Evolutionary conservation across 2,888 invertebrate species (phyloP), one percentile per base, ranked within the genome.

Genomic region (Agrilus cyanescens): DNA sequence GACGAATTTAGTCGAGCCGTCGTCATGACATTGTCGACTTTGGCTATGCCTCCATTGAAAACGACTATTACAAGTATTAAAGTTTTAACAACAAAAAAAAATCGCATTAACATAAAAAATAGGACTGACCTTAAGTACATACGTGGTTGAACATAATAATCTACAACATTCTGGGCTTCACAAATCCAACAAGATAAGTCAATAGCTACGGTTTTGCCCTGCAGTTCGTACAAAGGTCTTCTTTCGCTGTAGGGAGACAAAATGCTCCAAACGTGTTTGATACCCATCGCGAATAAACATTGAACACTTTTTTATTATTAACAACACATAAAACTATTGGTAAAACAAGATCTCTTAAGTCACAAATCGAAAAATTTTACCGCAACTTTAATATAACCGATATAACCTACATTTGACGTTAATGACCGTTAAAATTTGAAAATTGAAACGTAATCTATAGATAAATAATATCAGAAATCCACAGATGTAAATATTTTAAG

Each of bases 101-200:
- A 4, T 2, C 10, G 7, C 41, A 14, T 41, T 12, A 42, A 41
- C 10, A 42, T 13, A 42, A 25, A 3, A 18, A 12, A 25, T 38
- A 20, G 32, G 41, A 46, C 53, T 56, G 67, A 88, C 91, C 90
- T 81, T 16, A 93, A 69, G 66, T 90, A 85, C 63, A 90, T 78
- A 58, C 85, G 79, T 0, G 84, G 83, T 62, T 86, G 85, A 8
- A 77, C 71, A 54, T 74, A 68, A 61, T 82, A 78, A 51, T 84
- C 83, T 1, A 80, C 74, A 12, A 85, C 74, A 65, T 78, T 80
- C 57, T 89, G 84, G 52, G 85, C 86, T 58, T 91, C 90, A 58
- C 89, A 88, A 30, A 94, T 78, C 93, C 93, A 94, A 45, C 90
- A 83, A 49, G 91, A 86, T 48, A 94, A 70, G 69, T 94, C 94